These are phyloP conservation scores for Phylloscopus whistleri DNA, from an alignment of 2,113 vertebrate species.

Conservation along the genomic window DNA sequence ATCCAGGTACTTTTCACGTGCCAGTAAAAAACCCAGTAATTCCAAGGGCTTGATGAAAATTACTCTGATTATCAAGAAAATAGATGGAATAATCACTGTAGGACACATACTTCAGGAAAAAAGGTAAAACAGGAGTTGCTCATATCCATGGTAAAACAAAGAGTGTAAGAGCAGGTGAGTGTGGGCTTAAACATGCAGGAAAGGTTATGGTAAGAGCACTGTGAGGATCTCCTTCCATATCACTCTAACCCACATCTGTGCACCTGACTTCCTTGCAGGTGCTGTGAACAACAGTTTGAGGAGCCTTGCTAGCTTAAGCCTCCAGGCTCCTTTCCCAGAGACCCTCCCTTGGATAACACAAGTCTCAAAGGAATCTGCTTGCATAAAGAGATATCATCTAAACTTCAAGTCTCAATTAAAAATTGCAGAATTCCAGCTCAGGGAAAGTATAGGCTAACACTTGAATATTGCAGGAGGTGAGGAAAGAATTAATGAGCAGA, in stretches of 20 bases:
- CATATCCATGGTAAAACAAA: background rate
- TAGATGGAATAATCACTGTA: background rate
- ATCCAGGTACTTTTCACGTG: background rate
- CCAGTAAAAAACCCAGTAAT: background rate
- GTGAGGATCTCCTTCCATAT: background rate
- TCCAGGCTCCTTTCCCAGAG: background rate
- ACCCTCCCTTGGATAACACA: background rate
- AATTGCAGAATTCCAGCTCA: background rate
- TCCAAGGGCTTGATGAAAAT: background rate
- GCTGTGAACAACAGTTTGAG: background rate
- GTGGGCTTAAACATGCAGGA: background rate
- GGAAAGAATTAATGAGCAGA: background rate
- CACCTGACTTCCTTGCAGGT: accelerated
- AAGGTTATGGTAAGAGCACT: background rate
- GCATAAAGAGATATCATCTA: background rate
- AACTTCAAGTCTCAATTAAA: background rate
- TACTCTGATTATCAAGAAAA: background rate
- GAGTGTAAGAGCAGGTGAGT: background rate
- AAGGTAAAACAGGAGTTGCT: background rate
- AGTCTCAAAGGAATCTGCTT: background rate
- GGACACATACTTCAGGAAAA: background rate
- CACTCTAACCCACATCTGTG: accelerated
- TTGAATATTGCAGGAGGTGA: background rate
- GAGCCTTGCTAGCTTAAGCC: background rate
- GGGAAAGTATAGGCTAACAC: background rate